Conservation (phyloP, 2,797 vertebrate genomes). For the Rhynchonycteris naso region DNA sequence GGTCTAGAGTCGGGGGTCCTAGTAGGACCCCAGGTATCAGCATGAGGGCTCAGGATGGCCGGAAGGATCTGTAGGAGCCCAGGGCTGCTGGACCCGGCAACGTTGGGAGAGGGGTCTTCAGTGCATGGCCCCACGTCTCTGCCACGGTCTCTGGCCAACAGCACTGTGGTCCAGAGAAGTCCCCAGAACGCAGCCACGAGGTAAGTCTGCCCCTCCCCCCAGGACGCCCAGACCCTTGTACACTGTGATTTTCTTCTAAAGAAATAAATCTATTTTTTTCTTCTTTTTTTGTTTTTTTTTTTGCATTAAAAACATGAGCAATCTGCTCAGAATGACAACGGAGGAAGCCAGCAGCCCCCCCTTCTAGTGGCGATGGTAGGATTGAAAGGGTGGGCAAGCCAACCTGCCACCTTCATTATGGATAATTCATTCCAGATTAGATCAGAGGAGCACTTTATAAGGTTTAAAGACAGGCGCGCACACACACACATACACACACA, state of each 20-base stretch:
- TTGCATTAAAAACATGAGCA: slow-evolving; percentile 54
- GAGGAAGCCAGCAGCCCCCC: slow-evolving; percentile 3
- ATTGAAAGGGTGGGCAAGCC: slow-evolving; percentile 64
- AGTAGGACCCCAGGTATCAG: neutral
- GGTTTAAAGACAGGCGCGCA: neutral
- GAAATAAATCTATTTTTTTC: neutral
- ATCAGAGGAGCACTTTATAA: slow-evolving; percentile 77
- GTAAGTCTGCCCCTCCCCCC: neutral
- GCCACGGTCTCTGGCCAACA: neutral
- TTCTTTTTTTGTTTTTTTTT: too few relatives aligned
- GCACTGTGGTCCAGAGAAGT: neutral
- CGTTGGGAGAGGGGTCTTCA: fast-evolving
- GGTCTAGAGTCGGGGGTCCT: neutral
- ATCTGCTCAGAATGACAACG: slow-evolving; percentile 45
- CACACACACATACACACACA: too few relatives aligned
- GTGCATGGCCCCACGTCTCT: neutral
- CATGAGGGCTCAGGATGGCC: neutral
- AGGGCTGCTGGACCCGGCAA: fast-evolving
- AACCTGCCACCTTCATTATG: slow-evolving; percentile 53
- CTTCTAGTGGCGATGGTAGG: slow-evolving; percentile 57
- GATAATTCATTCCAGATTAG: slow-evolving; percentile 74
- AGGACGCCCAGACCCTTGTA: neutral
- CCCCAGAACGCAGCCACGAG: fast-evolving
- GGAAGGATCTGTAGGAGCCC: too few relatives aligned
- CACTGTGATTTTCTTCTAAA: neutral